Evolutionary conservation across 2,113 vertebrate genomes (phyloP), one percentile per base, ranked within the genome.

Genomic region (Agapornis roseicollis): DNA sequence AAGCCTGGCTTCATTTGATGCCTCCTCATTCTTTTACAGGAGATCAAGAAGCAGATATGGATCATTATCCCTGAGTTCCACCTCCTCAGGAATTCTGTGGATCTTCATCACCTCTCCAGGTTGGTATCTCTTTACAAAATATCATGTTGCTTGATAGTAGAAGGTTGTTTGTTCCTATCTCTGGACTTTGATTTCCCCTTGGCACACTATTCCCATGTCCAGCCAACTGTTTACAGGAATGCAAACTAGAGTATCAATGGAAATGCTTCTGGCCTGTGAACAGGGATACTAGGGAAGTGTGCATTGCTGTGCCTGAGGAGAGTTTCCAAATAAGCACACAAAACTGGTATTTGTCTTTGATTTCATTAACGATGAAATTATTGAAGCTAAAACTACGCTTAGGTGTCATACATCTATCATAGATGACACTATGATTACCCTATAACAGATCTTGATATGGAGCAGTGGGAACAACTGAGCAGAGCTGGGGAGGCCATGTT

Each of bases 351-450:
- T 94, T 29, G 24, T 58, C 33, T 83, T 53, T 49, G n/a, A 35
- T 72, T 46, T 69, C 6, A 41, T 10, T 24, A 14, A 19, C 28
- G 15, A 13, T 33, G 47, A 80, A 46, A 4, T 24, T 39, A 4
- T 14, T 83, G 6, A 10, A 58, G 33, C 56, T 33, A 49, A 72
- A 49, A 3, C 22, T 39, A 3, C 23, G 6, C 31, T 73, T 27
- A 22, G 11, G 7, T 52, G 50, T 41, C 60, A 65, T 33, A 28
- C 0, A 0, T 76, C 65, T 80, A 4, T 74, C n/a, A 28, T 13
- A 37, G 12, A 29, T 37, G 42, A 28, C 16, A 2, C 18, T 39
- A 49, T 10, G 16, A 18, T 63, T 52, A 41, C 15, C 44, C 25
- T 14, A 6, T 3, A 69, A 27, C 10, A 53, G 14, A 63, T 20